Evolutionary conservation across 2,888 invertebrate genomes (phyloP).

Genomic region (Cheilosia urbana): DNA sequence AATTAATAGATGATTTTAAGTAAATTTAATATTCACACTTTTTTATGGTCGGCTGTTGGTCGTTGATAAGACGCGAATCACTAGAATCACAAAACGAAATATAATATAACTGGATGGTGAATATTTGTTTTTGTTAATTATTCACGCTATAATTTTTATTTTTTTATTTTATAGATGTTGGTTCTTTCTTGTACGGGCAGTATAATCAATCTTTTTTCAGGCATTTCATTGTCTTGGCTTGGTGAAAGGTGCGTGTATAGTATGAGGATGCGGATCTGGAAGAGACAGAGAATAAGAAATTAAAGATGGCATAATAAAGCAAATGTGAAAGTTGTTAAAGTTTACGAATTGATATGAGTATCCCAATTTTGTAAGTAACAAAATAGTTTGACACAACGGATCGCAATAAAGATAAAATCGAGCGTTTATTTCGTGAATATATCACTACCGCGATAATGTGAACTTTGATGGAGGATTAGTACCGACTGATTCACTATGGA

Average conservation of each 20-base stretch:
- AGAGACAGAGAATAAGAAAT: constrained; percentile 12
- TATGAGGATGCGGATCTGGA: constrained; percentile 47
- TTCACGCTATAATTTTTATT: constrained; percentile 63
- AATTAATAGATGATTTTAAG: constrained; percentile 38
- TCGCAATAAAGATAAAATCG: no score
- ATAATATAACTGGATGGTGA: constrained; percentile 66
- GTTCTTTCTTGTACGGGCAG: constrained; percentile 25
- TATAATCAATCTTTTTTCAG: constrained; percentile 64
- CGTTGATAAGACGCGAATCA: constrained; percentile 56
- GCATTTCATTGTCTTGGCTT: constrained; percentile 28
- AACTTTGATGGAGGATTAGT: no score
- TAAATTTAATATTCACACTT: constrained; percentile 42
- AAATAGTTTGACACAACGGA: no score
- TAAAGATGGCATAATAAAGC: constrained; percentile 1
- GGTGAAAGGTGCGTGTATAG: constrained; percentile 48
- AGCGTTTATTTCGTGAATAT: no score
- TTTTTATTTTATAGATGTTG: constrained; percentile 46
- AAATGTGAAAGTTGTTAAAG: constrained; percentile 10
- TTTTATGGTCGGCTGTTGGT: not conserved
- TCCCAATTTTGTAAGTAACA: no score
- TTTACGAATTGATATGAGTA: no score
- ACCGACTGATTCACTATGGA: no score
- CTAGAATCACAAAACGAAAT: constrained; percentile 50
- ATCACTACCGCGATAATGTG: no score
- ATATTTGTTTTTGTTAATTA: constrained; percentile 54